phyloP scores from a whole-genome alignment of 1,140 invertebrate genomes.

The Drosophila bifasciata region DNA sequence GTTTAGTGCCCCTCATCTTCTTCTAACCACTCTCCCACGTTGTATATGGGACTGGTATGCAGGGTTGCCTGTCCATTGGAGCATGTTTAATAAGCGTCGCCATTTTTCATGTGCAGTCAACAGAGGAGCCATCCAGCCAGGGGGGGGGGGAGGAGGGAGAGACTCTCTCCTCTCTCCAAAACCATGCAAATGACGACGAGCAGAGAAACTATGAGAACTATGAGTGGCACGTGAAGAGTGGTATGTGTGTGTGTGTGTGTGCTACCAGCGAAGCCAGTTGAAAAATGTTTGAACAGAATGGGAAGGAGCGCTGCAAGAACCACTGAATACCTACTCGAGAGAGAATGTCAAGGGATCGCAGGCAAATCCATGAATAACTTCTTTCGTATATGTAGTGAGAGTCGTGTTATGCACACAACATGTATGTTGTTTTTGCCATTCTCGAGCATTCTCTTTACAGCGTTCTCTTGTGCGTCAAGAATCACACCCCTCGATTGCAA shows the following conservation, averaged over 20 bases:
- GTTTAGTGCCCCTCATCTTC: constrained; percentile 39
- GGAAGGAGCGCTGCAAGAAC: neutral
- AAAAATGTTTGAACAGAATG: constrained; percentile 56
- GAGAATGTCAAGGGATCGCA: neutral
- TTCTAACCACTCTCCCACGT: constrained; percentile 7
- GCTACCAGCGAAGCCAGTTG: constrained; percentile 40
- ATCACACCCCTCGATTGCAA: too few relatives aligned
- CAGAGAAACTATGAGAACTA: constrained; percentile 34
- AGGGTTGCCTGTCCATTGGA: constrained; percentile 54
- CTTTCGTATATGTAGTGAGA: too few relatives aligned
- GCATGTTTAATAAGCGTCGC: constrained; percentile 73
- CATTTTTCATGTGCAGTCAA: constrained; percentile 73
- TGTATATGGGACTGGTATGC: constrained; percentile 3
- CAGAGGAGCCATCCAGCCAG: constrained; percentile 30
- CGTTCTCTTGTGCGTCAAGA: too few relatives aligned
- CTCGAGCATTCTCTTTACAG: too few relatives aligned
- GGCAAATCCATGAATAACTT: too few relatives aligned
- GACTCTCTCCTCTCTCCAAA: too few relatives aligned
- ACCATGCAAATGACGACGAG: constrained; percentile 45
- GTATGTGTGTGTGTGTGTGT: too few relatives aligned
- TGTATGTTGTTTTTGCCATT: too few relatives aligned
- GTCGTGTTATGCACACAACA: too few relatives aligned
- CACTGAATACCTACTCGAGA: neutral
- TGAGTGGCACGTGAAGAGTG: constrained; percentile 45
- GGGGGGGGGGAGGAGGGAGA: too few relatives aligned